Conservation (phyloP, 30 jellyfish, hydroid and myxozoan species). For the Aurelia sp. region DNA sequence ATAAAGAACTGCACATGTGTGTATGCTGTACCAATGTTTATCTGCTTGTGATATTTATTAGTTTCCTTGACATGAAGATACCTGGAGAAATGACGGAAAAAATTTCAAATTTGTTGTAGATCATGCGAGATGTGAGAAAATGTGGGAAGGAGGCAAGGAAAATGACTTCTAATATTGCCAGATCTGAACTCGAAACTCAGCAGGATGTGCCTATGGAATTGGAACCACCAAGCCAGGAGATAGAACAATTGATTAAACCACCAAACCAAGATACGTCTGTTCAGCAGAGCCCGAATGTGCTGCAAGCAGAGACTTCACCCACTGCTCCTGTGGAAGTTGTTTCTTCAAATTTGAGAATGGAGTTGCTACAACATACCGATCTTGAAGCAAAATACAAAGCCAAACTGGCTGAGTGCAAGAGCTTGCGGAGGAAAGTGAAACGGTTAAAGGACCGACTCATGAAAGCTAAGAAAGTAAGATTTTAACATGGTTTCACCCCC, state of each 20-base stretch:
- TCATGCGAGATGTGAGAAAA: conserved; percentile 26
- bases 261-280: background rate
- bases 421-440: no score
- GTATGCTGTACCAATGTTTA: no score
- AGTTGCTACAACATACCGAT: background rate
- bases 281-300: background rate
- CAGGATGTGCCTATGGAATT: background rate
- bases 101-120: background rate
- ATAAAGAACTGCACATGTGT: no score
- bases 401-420: conserved; percentile 2
- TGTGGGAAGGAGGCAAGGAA: background rate
- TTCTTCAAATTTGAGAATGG: background rate
- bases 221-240: no score
- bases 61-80: no score
- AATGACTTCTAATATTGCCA: background rate
- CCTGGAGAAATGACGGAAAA: no score
- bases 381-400: conserved; percentile 15
- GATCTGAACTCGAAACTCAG: background rate
- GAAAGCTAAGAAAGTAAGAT: no score
- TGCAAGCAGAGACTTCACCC: conserved; percentile 3
- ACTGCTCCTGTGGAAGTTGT: background rate
- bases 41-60: no score
- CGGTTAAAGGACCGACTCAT: no score
- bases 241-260: background rate
- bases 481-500: no score